Conservation (phyloP, 2,888 invertebrate species). For the Chymomyza fuscimana region DNA sequence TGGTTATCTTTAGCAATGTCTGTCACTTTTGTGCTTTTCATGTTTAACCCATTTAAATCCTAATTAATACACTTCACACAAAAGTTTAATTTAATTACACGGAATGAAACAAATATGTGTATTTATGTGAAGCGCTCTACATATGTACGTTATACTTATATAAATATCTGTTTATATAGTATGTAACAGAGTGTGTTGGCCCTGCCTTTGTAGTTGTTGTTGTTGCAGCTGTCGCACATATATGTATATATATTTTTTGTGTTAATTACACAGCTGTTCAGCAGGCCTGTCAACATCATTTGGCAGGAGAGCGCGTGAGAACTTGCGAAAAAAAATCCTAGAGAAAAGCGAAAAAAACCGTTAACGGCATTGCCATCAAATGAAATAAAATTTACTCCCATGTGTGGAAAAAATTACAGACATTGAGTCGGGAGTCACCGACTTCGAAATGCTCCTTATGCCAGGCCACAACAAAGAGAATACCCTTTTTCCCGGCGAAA, state of each 20-base stretch:
- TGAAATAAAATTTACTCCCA: conserved; percentile 65
- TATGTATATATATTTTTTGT: conserved; percentile 21
- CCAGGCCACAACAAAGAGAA: too few relatives aligned
- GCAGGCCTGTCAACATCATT: conserved; percentile 67
- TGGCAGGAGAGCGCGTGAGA: conserved; percentile 27
- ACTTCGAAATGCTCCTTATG: too few relatives aligned
- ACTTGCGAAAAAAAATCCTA: conserved; percentile 5
- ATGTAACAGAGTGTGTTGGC: neutral
- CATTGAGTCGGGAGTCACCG: too few relatives aligned
- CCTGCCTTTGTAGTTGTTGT: neutral
- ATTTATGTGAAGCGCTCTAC: conserved; percentile 38
- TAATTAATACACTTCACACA: conserved; percentile 73
- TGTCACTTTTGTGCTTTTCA: conserved; percentile 32
- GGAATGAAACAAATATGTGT: conserved; percentile 72
- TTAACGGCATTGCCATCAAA: conserved; percentile 45
- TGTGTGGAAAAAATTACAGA: conserved; percentile 29
- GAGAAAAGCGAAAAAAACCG: conserved; percentile 8
- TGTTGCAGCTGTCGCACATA: conserved; percentile 20
- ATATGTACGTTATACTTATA: neutral
- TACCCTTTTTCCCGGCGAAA: too few relatives aligned
- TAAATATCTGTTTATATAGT: neutral
- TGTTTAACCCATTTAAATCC: conserved; percentile 71
- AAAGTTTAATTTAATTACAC: conserved; percentile 69
- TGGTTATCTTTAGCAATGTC: conserved; percentile 15
- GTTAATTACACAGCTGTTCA: conserved; percentile 57